Evolutionary conservation across 2,797 vertebrate species (phyloP), one percentile per base, ranked within the genome.

Genomic region (Catostomus latipinnis): DNA sequence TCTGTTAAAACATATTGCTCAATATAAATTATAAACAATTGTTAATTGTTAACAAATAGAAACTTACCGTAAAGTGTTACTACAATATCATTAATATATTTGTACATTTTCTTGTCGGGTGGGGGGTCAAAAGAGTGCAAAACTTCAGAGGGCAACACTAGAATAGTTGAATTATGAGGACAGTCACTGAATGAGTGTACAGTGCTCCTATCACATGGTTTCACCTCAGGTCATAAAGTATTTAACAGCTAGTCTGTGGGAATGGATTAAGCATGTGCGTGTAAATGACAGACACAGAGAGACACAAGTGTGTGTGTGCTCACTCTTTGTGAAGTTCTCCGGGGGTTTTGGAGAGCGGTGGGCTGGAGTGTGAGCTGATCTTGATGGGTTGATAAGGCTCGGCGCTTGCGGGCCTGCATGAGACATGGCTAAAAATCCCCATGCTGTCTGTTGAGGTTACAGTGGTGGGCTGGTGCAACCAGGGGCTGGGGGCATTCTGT

Each of bases 401-500:
- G 5, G 97, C 96, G 18, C 98, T 99, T 87, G 97, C 96, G 0
- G 97, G 97, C 74, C 98, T 93, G 66, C 98, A 95, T 0, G 97
- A 96, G 90, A 96, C 93, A 85, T 99, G 97, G 92, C 95, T 96
- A 89, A 98, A 93, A 87, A 99, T 93, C 79, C 95, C 94, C 73
- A 99, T 94, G 88, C 94, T 82, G 54, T 98, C 98, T 75, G 94
- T 88, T 81, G 96, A 94, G 78, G 93, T 93, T 86, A 94, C 93
- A 2, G 95, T 93, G 49, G 94, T 94, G 66, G 94, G 91, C 65
- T 96, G 97, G 86, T 98, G 97, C 81, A 99, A 91, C 98, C 98
- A 99, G 0, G 97, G 96, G 88, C 96, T 98, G 84, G 95, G 91
- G 82, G 96, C 94, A 87, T 96, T 99, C 98, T 99, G 92, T 86